phyloP scores from a whole-genome alignment of 2,113 vertebrate species.

The Lamprotornis superbus region DNA sequence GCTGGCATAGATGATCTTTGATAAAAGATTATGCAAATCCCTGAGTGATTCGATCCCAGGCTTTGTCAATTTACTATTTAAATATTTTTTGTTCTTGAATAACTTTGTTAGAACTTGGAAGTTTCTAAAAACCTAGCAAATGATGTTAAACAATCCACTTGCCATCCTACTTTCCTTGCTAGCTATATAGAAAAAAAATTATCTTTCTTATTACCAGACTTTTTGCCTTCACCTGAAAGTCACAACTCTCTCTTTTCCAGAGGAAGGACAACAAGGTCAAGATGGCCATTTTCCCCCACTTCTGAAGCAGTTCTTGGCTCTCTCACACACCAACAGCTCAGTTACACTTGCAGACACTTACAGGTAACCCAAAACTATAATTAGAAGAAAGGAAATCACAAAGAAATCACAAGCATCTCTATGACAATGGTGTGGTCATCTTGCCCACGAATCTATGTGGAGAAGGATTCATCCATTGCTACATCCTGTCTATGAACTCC shows the following conservation, averaged over 20 bases:
- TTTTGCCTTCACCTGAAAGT: neutral
- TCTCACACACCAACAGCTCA: neutral
- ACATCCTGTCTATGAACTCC: neutral
- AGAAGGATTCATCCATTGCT: neutral
- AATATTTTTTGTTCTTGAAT: neutral
- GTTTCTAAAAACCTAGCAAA: neutral
- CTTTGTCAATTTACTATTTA: neutral
- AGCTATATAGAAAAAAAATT: neutral
- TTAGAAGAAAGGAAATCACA: neutral
- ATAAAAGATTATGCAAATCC: neutral
- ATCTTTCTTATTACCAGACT: neutral
- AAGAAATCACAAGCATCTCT: neutral
- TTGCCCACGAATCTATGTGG: fast-evolving
- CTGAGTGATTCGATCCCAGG: neutral
- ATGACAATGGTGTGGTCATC: neutral
- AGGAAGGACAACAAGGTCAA: neutral
- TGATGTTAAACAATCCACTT: neutral
- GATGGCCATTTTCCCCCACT: neutral
- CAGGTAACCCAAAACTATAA: neutral
- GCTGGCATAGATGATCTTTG: neutral
- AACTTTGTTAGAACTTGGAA: neutral
- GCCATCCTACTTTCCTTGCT: neutral
- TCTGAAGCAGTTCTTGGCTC: neutral
- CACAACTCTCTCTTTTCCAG: neutral
- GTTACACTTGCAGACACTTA: neutral